phyloP scores from a whole-genome alignment of 2,113 vertebrate genomes.

The Corythoichthys intestinalis region DNA sequence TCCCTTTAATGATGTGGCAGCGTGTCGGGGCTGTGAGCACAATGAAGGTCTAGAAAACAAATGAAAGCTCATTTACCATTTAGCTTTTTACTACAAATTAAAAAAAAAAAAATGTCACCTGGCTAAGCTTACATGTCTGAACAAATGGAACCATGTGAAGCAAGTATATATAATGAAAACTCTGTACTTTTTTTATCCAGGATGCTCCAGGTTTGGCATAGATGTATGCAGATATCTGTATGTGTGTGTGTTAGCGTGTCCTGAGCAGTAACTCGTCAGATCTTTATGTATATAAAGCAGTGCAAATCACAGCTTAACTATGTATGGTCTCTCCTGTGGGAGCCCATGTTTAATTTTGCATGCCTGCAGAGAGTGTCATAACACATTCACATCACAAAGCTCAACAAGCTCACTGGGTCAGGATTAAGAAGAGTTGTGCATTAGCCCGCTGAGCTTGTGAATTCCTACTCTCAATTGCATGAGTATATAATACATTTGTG shows the following conservation, averaged over 20 bases:
- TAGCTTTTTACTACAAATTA: too few relatives aligned
- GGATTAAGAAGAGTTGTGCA: conserved; percentile 22
- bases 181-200: not conserved
- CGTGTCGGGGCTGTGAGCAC: not conserved
- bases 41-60: not conserved
- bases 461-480: conserved; percentile 27
- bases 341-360: conserved; percentile 67
- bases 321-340: conserved; percentile 56
- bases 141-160: not conserved
- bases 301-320: conserved; percentile 64
- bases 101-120: not conserved
- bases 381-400: conserved; percentile 67
- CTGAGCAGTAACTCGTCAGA: conserved; percentile 17
- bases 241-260: not conserved
- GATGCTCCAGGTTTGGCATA: not conserved
- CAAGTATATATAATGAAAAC: conserved; percentile 7
- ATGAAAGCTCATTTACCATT: too few relatives aligned
- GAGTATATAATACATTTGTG: not conserved
- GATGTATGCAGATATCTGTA: not conserved
- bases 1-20: not conserved
- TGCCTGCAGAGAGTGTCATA: conserved; percentile 63
- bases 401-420: conserved; percentile 54
- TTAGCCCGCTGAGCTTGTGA: conserved; percentile 8
- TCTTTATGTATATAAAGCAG: conserved; percentile 29
- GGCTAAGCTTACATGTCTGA: not conserved